Conservation (phyloP, 1,140 invertebrate species). For the Fopius arisanus region DNA sequence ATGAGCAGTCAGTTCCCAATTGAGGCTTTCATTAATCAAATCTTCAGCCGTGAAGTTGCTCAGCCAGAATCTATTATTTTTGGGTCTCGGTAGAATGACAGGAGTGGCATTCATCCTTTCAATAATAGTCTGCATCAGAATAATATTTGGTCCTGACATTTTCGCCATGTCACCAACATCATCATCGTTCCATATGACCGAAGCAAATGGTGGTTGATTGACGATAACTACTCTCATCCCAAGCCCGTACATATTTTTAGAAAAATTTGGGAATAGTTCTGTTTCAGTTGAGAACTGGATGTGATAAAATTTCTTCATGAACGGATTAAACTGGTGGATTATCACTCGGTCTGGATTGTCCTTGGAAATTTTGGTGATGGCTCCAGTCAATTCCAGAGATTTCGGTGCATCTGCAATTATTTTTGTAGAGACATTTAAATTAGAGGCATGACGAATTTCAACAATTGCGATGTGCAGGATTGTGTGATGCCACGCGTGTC, state of each 20-base stretch:
- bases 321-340: not conserved
- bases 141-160: not conserved
- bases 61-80: not conserved
- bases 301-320: not conserved
- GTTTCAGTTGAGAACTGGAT: not conserved
- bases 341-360: not conserved
- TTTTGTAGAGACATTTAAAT: too few relatives aligned
- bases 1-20: not conserved
- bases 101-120: not conserved
- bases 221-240: not conserved
- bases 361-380: not conserved
- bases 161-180: not conserved
- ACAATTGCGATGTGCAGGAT: too few relatives aligned
- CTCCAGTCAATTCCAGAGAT: too few relatives aligned
- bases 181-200: not conserved
- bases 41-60: not conserved
- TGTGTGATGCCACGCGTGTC: too few relatives aligned
- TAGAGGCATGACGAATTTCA: too few relatives aligned
- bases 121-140: not conserved
- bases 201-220: not conserved
- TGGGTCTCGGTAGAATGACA: not conserved
- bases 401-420: too few relatives aligned
- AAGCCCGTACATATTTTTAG: not conserved
- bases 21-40: not conserved
- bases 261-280: not conserved